Evolutionary conservation across 2,797 vertebrate species (phyloP), one percentile per base, ranked within the genome.

Genomic region (Mycteria americana): DNA sequence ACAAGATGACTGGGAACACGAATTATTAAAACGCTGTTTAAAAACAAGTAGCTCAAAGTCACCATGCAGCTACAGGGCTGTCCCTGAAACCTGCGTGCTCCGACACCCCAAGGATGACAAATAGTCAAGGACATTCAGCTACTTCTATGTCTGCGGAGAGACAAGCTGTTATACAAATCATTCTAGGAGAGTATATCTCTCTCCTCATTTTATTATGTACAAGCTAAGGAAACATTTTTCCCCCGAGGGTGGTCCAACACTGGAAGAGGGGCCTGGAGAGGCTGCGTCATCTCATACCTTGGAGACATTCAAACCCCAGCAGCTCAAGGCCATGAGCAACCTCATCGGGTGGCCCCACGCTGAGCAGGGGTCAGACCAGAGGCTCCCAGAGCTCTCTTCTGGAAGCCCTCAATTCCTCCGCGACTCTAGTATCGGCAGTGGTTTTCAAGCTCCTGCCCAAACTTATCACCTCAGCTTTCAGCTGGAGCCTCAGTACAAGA

Each of bases 361-460:
- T 10, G 18, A 35, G 41, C 2, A 5, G 25, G 21, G 7, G 2
- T 11, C 3, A 9, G 31, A 60, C 18, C 18, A 59, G 22, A 64
- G 28, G 28, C 25, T 85, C 72, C 11, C 39, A 30, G 30, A 45
- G 11, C 21, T 22, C 37, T 39, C 53, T 51, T 46, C 73, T 57
- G 41, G 37, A 63, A 43, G 30, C 12, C 35, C 74, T 74, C 54
- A 9, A 6, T 21, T 10, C 17, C n/a, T 30, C 22, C 30, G 30
- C 1, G 3, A 6, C 64, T 41, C 78, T 4, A 18, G 2, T 9
- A 72, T 1, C 37, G 73, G 33, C n/a, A n/a, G 45, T 0, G 0
- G n/a, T 16, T 82, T 51, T 33, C 37, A 69, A 67, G 62, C 28
- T 62, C 60, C 51, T 51, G 41, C 69, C 23, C 51, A 33, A 72